Percentiles rank a stretch among this genome's conserved stretches.
phyloP scores from a whole-genome alignment of 2,797 vertebrate species.

The Rhincodon typus region DNA sequence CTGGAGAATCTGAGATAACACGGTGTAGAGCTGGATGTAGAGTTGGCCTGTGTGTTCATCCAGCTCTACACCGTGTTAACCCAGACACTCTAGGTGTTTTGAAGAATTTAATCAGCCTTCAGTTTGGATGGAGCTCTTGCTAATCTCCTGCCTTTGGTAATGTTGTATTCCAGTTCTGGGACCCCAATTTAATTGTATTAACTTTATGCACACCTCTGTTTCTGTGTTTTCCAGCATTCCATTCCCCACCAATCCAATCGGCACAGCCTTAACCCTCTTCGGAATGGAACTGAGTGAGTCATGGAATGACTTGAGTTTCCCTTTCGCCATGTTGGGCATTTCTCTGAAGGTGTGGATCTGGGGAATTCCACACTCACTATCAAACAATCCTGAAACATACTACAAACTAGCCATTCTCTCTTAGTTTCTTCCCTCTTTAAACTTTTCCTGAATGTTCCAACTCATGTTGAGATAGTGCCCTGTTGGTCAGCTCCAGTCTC shows the following conservation, averaged over 20 bases:
- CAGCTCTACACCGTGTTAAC: too few species aligned
- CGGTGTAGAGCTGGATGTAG: too few species aligned
- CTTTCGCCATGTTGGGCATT: neutral
- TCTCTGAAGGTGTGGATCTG: neutral
- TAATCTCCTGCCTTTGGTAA: neutral
- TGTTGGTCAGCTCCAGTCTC: neutral
- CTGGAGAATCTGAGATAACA: too few species aligned
- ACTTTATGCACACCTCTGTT: neutral
- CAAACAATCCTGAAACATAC: neutral
- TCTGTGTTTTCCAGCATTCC: neutral
- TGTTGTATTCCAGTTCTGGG: neutral
- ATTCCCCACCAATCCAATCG: neutral
- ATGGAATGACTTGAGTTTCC: neutral
- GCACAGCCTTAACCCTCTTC: neutral
- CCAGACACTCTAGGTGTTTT: neutral
- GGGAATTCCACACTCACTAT: neutral
- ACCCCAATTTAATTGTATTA: neutral
- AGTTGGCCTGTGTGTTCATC: too few species aligned
- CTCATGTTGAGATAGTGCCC: neutral
- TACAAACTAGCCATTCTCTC: neutral
- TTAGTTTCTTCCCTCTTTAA: neutral
- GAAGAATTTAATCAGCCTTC: neutral
- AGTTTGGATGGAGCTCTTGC: neutral
- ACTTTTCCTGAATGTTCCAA: neutral
- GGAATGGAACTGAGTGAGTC: neutral